Evolutionary conservation across 2,797 vertebrate species (phyloP).

Genomic region (Amniataba percoides): DNA sequence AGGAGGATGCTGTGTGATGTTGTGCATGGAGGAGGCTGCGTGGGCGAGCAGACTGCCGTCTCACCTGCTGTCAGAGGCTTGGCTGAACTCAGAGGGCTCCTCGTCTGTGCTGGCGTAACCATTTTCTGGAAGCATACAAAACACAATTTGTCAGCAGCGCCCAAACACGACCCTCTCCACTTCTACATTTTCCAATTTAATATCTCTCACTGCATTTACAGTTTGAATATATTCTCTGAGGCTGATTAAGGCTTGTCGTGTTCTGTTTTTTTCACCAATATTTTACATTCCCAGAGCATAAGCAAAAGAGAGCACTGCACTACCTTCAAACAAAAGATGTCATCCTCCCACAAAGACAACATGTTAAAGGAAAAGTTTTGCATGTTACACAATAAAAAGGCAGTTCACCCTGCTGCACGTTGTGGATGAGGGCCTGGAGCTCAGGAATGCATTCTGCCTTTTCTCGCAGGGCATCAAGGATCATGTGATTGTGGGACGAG

Average conservation of each 20-base stretch:
- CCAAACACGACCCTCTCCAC: not conserved
- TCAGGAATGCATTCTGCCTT: constrained; percentile 94
- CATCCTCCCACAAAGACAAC: no score
- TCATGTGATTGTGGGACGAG: constrained; percentile 92
- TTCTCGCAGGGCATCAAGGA: constrained; percentile 92
- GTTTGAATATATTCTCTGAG: not conserved
- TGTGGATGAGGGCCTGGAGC: constrained; percentile 91
- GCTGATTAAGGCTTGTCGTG: not conserved
- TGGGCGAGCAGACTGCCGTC: constrained; percentile 31
- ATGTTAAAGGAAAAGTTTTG: not conserved
- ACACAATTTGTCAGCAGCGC: constrained; percentile 7
- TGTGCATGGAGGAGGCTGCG: not conserved
- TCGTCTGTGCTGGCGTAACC: constrained; percentile 96
- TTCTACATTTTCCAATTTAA: not conserved
- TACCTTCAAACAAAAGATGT: no score
- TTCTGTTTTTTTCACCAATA: not conserved
- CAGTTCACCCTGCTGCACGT: constrained; percentile 91
- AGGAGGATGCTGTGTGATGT: not conserved
- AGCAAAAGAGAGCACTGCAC: not conserved
- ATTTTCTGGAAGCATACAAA: constrained; percentile 87
- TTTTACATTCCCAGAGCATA: not conserved
- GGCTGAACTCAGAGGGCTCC: constrained; percentile 94
- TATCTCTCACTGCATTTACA: not conserved
- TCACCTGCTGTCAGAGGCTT: constrained; percentile 94
- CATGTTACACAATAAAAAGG: not conserved